These are phyloP conservation scores for Enteromius thamalakanensis DNA, from an alignment of 2,797 vertebrate genomes.

Conservation along the genomic window DNA sequence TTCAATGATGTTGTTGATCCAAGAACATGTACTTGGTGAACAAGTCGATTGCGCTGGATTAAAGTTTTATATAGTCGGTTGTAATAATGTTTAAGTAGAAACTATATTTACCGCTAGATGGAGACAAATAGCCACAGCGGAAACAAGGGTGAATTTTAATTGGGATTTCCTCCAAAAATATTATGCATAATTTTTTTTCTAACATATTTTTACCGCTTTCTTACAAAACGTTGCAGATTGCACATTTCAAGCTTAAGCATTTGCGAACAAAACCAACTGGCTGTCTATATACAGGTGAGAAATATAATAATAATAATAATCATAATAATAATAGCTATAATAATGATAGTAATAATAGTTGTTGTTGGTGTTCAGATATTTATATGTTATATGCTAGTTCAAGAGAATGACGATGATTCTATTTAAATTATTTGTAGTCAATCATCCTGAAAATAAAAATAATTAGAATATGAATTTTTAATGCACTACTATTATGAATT, in stretches of 20 bases:
- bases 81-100: background rate
- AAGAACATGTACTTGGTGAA: background rate
- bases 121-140: background rate
- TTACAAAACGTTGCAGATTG: background rate
- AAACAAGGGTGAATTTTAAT: background rate
- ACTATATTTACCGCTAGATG: slow-evolving; percentile 21
- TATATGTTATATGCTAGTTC: background rate
- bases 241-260: no score
- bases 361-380: no score
- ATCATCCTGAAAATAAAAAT: background rate
- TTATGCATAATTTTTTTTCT: background rate
- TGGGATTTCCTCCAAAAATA: background rate
- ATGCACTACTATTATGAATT: background rate
- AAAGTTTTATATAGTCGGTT: background rate
- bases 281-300: no score
- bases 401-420: background rate
- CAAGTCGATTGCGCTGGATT: background rate
- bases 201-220: background rate
- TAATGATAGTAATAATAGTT: no score
- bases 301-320: no score
- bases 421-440: background rate
- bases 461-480: background rate
- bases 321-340: no score
- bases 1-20: no score
- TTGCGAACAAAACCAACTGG: no score